These are phyloP conservation scores for Antheraea yamamai DNA, from an alignment of 2,888 invertebrate genomes.

Conservation along the genomic window DNA sequence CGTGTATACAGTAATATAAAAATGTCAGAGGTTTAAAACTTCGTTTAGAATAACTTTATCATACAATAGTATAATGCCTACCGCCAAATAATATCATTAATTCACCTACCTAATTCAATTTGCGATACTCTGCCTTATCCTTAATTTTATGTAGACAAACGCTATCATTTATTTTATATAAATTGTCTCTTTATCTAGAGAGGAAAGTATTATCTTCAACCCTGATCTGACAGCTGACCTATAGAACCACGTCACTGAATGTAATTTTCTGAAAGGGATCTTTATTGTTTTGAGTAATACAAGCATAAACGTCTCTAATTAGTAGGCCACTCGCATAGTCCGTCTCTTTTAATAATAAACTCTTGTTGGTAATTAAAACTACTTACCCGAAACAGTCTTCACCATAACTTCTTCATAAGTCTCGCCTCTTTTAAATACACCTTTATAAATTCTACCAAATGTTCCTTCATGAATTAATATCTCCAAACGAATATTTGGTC, in stretches of 20 bases:
- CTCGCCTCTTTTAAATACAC: constrained; percentile 84
- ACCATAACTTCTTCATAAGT: constrained; percentile 89
- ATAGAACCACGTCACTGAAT: neutral
- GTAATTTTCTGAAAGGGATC: neutral
- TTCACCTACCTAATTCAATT: neutral
- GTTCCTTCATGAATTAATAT: constrained; percentile 90
- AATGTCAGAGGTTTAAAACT: neutral
- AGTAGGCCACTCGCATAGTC: neutral
- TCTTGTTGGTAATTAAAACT: neutral
- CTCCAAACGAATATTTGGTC: constrained; percentile 83
- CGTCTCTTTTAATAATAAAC: neutral
- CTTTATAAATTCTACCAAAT: constrained; percentile 93
- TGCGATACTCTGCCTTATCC: neutral
- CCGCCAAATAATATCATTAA: neutral
- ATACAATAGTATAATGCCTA: neutral
- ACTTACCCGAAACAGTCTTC: constrained; percentile 92
- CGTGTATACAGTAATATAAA: too few species aligned
- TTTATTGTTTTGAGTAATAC: neutral
- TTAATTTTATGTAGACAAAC: too few species aligned
- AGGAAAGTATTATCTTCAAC: neutral
- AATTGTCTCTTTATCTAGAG: neutral
- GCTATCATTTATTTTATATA: neutral
- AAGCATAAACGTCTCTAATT: neutral
- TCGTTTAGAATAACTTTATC: neutral
- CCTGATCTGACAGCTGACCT: neutral